A percentile compares a stretch with the other conserved stretches of the same genome.
phyloP scores from a whole-genome alignment of 2,888 invertebrate species.

The Ryuthela nishihirai region DNA sequence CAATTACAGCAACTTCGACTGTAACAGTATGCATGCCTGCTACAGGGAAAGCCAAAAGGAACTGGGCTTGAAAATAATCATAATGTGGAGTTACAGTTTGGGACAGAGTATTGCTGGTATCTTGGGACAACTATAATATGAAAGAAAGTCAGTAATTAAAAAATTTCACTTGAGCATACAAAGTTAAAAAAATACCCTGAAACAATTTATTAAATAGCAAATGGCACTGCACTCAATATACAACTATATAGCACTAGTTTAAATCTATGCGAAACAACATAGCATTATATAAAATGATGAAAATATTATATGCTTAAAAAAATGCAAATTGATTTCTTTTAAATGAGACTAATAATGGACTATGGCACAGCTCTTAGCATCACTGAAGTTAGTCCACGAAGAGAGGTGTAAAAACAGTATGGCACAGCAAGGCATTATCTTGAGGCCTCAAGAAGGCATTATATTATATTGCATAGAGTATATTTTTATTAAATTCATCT shows the following conservation, averaged over 20 bases:
- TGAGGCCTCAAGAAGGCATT: too few species aligned
- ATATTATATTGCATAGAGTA: too few species aligned
- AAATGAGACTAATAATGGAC: too few species aligned
- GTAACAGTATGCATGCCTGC: slow-evolving; percentile 66
- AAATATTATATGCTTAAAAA: background rate
- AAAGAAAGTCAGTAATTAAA: slow-evolving; percentile 13
- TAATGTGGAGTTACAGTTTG: slow-evolving; percentile 85
- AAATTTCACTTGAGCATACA: too few species aligned
- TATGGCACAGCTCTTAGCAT: too few species aligned
- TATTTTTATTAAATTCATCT: too few species aligned
- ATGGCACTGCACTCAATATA: background rate
- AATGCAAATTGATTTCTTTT: background rate
- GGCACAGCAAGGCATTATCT: too few species aligned
- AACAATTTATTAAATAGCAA: too few species aligned
- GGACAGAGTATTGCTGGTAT: slow-evolving; percentile 56
- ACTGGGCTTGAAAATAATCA: slow-evolving; percentile 91
- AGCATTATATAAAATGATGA: background rate
- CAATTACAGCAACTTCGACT: slow-evolving; percentile 60
- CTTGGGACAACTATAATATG: slow-evolving; percentile 10
- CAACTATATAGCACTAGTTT: background rate
- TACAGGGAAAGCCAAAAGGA: slow-evolving; percentile 66
- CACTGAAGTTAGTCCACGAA: too few species aligned
- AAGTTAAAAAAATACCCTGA: too few species aligned
- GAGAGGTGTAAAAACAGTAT: too few species aligned
- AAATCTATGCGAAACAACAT: background rate